These are phyloP conservation scores for Heliconius sara DNA, from an alignment of 2,888 invertebrate genomes.

Conservation along the genomic window DNA sequence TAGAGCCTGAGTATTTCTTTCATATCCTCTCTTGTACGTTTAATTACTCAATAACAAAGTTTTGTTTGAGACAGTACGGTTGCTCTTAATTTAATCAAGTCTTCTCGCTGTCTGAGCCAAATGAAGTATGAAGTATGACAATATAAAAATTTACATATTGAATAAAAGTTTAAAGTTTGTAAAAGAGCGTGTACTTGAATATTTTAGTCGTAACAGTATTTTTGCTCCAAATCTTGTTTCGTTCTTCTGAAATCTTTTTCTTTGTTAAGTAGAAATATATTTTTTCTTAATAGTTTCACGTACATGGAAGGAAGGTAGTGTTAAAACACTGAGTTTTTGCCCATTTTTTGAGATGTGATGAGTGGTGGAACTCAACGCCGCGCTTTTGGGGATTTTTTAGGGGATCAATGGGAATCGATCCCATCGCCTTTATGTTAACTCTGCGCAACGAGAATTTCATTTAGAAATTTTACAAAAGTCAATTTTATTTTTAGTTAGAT, in stretches of 20 bases:
- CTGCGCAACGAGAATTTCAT: not conserved
- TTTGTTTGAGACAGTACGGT: slow-evolving; percentile 36
- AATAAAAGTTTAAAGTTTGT: slow-evolving; percentile 27
- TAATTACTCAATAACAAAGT: slow-evolving; percentile 47
- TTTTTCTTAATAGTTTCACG: not conserved
- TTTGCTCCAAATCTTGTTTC: slow-evolving; percentile 22
- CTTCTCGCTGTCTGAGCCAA: slow-evolving; percentile 24
- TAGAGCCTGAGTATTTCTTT: slow-evolving; percentile 37
- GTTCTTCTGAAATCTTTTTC: slow-evolving; percentile 1
- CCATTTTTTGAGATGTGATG: not conserved
- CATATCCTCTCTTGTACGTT: slow-evolving; percentile 38
- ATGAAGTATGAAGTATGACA: slow-evolving; percentile 32
- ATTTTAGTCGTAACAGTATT: slow-evolving; percentile 15
- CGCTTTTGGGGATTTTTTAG: not conserved
- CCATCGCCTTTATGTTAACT: not conserved
- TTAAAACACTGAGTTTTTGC: too few species aligned
- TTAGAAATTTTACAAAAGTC: not conserved
- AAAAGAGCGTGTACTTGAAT: slow-evolving; percentile 29
- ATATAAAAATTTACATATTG: slow-evolving; percentile 30
- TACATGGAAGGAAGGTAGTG: too few species aligned
- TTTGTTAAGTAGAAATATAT: not conserved
- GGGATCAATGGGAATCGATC: not conserved
- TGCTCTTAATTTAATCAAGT: slow-evolving; percentile 37
- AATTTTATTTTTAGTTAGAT: not conserved
- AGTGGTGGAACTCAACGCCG: not conserved